Evolutionary conservation across 1,140 invertebrate genomes (phyloP), one percentile per base, ranked within the genome.

Genomic region (Zaprionus kolodkinae): DNA sequence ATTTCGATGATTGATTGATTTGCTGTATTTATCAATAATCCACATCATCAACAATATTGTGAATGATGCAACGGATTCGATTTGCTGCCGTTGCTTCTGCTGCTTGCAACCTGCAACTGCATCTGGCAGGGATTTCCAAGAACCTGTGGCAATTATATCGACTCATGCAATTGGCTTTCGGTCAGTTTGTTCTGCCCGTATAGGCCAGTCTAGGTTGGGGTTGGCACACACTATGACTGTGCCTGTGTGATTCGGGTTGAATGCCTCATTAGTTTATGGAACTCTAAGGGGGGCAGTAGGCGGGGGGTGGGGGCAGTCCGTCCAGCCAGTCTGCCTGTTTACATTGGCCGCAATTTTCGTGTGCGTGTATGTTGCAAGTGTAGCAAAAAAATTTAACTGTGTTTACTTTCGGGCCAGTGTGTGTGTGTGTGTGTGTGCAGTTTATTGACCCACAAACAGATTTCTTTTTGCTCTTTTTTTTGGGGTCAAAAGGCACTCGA

Each of bases 211-310:
- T 55, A 55, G 13, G 33, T 57, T 21, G 55, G 25, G 25, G 54
- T 10, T 30, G 54, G 11, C 45, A 11, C 9, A n/a, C n/a, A n/a
- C 21, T 21, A 21, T 48, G 27, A 27, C 15, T 60, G 17, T 33
- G 55, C 33, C 13, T 35, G 21, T 27, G 15, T n/a, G 36, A 12
- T 13, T 48, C 43, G 59, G 17, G 57, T n/a, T 61, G 57, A 40
- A 59, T 72, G 48, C 72, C 62, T 74, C 60, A 57, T 74, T 70
- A 56, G 72, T 74, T 74, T 74, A 74, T 52, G 50, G 12, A 35
- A 40, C 65, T 40, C 33, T 4, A 30, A 30, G 3, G 27, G 25
- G 50, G 21, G 45, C 17, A 12, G 45, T n/a, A 12, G 35, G 27
- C 1, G 3, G 27, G 27, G 27, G 21, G 21, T 21, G n/a, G n/a